These are phyloP conservation scores for Eucera pruinosa DNA, from an alignment of 2,888 invertebrate genomes.

Conservation along the genomic window DNA sequence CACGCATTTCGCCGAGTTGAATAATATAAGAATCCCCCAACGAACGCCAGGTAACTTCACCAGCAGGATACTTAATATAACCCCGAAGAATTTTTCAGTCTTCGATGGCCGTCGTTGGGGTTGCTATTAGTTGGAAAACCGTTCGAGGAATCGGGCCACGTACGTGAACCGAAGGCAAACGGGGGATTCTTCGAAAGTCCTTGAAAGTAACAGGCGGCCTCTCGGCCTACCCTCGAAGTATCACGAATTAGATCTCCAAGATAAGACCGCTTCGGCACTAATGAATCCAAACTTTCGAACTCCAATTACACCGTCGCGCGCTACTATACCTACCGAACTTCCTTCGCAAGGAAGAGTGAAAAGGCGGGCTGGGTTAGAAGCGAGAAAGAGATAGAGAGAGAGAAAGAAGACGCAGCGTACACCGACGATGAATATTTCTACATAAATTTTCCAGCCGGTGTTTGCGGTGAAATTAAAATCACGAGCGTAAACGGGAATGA, in stretches of 20 bases:
- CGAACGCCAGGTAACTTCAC: not conserved
- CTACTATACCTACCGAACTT: slow-evolving; percentile 63
- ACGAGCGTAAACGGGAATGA: slow-evolving; percentile 32
- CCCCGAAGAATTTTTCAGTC: slow-evolving; percentile 15
- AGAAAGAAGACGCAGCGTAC: slow-evolving; percentile 16
- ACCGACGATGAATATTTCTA: slow-evolving; percentile 64
- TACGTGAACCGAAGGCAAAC: slow-evolving; percentile 42
- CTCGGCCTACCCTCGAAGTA: slow-evolving; percentile 65
- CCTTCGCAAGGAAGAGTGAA: slow-evolving; percentile 12
- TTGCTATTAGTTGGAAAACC: slow-evolving; percentile 30
- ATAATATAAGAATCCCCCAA: not conserved
- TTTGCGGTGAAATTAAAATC: slow-evolving; percentile 56
- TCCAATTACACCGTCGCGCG: slow-evolving; percentile 76
- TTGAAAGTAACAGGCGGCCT: slow-evolving; percentile 74
- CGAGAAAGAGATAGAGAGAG: too few relatives aligned
- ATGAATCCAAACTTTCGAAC: slow-evolving; percentile 81
- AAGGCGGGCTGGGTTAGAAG: too few relatives aligned
- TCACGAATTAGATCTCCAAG: slow-evolving; percentile 78
- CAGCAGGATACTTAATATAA: slow-evolving; percentile 5
- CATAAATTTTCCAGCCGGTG: slow-evolving; percentile 62
- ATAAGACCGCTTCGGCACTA: slow-evolving; percentile 78
- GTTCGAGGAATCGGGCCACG: slow-evolving; percentile 41
- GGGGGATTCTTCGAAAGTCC: slow-evolving; percentile 76
- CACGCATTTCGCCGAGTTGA: not conserved
- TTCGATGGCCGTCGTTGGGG: not conserved